phyloP scores from a whole-genome alignment of 2,113 vertebrate genomes.

The Leiothrix lutea region DNA sequence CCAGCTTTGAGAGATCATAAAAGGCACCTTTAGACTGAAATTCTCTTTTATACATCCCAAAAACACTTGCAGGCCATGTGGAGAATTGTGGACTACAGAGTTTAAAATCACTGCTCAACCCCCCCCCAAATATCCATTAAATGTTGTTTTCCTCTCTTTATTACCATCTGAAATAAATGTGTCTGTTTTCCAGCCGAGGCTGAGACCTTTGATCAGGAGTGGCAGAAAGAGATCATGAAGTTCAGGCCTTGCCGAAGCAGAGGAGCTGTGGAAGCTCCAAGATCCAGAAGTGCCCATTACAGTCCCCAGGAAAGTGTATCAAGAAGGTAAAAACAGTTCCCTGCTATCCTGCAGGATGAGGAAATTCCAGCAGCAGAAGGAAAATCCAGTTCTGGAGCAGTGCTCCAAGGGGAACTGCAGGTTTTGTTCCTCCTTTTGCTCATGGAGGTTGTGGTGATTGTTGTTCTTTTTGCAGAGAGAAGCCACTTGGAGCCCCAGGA shows the following conservation, averaged over 20 bases:
- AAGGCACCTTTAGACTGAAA: neutral
- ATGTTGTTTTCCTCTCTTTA: neutral
- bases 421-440: neutral
- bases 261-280: conserved; percentile 60
- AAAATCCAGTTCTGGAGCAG: neutral
- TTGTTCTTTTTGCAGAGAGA: conserved; percentile 70
- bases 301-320: conserved; percentile 6
- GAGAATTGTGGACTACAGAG: neutral
- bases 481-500: conserved; percentile 13
- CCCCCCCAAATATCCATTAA: too few species aligned
- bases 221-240: conserved; percentile 83
- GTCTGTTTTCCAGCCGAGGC: conserved; percentile 81
- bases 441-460: neutral
- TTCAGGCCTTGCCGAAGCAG: conserved; percentile 67
- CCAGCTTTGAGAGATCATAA: neutral
- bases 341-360: neutral
- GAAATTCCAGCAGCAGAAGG: neutral
- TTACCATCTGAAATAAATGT: neutral
- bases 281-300: conserved; percentile 29
- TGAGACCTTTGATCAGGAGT: conserved; percentile 86
- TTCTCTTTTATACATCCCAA: neutral
- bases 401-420: neutral
- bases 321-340: conserved; percentile 74
- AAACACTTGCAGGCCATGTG: neutral
- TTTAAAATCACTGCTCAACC: neutral